Evolutionary conservation across 2,797 vertebrate genomes (phyloP).

Genomic region (Cryptoblepharus egeriae): DNA sequence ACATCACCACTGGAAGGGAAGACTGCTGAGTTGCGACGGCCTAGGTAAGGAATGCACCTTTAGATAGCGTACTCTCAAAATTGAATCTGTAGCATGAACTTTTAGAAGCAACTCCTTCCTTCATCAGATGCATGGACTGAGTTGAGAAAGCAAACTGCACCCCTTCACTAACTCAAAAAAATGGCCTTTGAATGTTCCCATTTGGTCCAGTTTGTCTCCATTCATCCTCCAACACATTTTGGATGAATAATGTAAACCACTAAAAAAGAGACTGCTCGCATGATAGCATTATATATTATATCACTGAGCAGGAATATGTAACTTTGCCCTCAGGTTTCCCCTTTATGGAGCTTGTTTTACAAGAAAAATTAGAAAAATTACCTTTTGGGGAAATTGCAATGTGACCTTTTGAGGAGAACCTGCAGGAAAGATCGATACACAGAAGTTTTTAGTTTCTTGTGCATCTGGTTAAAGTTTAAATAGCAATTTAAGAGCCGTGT

Average conservation of each 20-base stretch:
- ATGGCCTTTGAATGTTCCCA: neutral
- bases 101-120: no score
- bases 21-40: no score
- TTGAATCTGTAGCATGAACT: no score
- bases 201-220: neutral
- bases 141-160: no score
- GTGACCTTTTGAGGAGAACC: conserved; percentile 52
- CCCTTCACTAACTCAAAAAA: no score
- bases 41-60: no score
- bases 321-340: conserved; percentile 6
- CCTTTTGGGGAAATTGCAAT: conserved; percentile 46
- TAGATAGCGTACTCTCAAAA: no score
- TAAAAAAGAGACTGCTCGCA: neutral
- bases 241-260: neutral
- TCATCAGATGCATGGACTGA: no score
- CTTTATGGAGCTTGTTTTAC: conserved; percentile 39
- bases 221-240: neutral
- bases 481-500: neutral
- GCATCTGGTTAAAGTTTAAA: conserved; percentile 35
- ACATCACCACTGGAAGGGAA: no score
- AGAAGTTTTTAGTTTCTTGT: conserved; percentile 40
- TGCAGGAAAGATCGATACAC: conserved; percentile 50
- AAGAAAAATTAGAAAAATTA: conserved; percentile 35
- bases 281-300: neutral
- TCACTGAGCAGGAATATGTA: neutral